Evolutionary conservation across 2,888 invertebrate genomes (phyloP), one percentile per base, ranked within the genome.

Genomic region (Pollenia angustigena): DNA sequence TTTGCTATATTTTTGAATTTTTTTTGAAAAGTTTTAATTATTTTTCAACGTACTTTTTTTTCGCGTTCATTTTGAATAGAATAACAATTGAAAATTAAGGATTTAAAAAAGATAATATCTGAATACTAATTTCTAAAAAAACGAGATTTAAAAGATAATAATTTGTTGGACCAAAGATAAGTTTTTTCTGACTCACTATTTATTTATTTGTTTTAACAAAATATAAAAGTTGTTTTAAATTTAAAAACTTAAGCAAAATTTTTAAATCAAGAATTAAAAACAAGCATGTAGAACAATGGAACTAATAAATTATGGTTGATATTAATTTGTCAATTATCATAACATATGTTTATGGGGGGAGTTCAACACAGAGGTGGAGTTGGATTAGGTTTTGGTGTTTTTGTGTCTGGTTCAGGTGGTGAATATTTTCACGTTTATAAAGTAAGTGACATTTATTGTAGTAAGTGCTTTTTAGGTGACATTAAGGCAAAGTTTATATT

Each of bases 231-330:
- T 50, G 18, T 6, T 62, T 76, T 58, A 32, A 76, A 23, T 76
- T 46, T 9, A 48, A 50, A 46, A 87, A 87, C 81, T 82, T 81
- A 87, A 81, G 85, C 85, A 66, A 81, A 76, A 66, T 74, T 66
- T n/a, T 48, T 7, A 81, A 50, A 56, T 42, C 40, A 48, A 78
- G 81, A 78, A 74, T 64, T 48, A 50, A 82, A 85, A 82, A 69
- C 85, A 82, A 81, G 85, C 87, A 62, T 18, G n/a, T 56, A 14
- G 18, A 71, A 75, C 58, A 83, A 86, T 81, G 18, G 72, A 80
- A 86, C 72, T 80, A 86, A 75, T 74, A 50, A 83, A 75, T 69
- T 69, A 79, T 69, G 60, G 6, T 69, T 79, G 54, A 32, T 23
- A 76, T 42, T n/a, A 58, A n/a, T 23, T 56, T 23, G 23, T 56